Evolutionary conservation across 1,140 invertebrate genomes (phyloP).

Genomic region (Hermetia illucens): DNA sequence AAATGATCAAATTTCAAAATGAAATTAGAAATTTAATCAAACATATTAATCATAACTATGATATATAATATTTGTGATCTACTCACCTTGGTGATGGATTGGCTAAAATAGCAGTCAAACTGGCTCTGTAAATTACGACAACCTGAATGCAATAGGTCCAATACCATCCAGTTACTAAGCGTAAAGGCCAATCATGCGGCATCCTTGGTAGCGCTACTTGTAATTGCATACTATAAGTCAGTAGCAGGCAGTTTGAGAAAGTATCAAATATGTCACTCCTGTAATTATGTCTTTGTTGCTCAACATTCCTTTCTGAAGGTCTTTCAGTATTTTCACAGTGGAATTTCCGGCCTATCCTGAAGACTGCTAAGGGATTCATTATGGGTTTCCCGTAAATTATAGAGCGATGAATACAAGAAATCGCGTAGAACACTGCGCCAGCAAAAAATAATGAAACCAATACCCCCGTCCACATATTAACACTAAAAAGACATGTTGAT

Average conservation of each 20-base stretch:
- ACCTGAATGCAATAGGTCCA: constrained; percentile 70
- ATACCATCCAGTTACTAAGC: constrained; percentile 68
- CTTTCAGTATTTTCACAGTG: no score
- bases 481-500: constrained; percentile 8
- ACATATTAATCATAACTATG: no score
- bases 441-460: constrained; percentile 21
- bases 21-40: no score
- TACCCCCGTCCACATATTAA: constrained; percentile 23
- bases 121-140: constrained; percentile 60
- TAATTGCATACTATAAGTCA: constrained; percentile 64
- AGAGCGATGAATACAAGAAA: constrained; percentile 21
- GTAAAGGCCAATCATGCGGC: constrained; percentile 58
- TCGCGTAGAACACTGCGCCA: constrained; percentile 20
- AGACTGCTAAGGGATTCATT: no score
- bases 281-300: no score
- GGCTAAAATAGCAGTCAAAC: constrained; percentile 67
- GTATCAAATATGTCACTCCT: constrained; percentile 48
- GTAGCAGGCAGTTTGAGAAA: constrained; percentile 53
- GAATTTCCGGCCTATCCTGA: no score
- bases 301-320: no score
- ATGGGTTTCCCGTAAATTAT: no score
- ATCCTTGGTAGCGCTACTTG: constrained; percentile 59
- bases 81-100: constrained; percentile 57
- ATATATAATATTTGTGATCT: no score
- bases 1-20: no score